Evolutionary conservation across 1,140 invertebrate species (phyloP), one percentile per base, ranked within the genome.

Genomic region (Diorhabda carinulata): DNA sequence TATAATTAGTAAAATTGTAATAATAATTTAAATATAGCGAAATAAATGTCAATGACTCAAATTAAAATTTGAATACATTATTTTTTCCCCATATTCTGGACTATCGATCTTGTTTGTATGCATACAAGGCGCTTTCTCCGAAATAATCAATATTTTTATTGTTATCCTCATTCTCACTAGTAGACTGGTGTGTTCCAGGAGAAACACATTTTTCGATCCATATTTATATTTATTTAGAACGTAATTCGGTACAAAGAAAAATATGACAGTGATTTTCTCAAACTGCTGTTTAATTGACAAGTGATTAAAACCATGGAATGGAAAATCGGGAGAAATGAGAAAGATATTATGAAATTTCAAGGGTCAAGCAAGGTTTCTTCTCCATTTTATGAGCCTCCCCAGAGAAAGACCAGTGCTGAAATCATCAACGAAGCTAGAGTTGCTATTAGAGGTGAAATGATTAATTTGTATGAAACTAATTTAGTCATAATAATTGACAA

Each of bases 351-450:
- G 45, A 76, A 75, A 64, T 69, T 73, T 10, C 56, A 66, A 25
- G 70, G 65, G n/a, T 69, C 70, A 6, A 74, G 71, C 44, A 76
- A 79, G 62, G 69, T 72, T 42, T 69, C 70, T 56, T 52, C 72
- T 9, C 73, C 78, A 6, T 77, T 79, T 64, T 78, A 79, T 64
- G 78, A 78, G 67, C 77, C 76, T 3, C 77, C 79, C 42, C 69
- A 75, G 52, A 73, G 78, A 45, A 90, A 90, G 78, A 91, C 90
- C 2, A 90, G 88, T 25, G 88, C 90, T 0, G 89, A 93, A 78
- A 92, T 93, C 69, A 92, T 93, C 63, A 91, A 87, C 75, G 91
- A 92, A 83, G 91, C 92, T 0, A 84, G 89, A 71, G 86, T 87
- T 43, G 86, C 86, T 44, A 84, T 87, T 47, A 80, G 72, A 75